These are phyloP conservation scores for Cephus sareptanus DNA, from an alignment of 2,888 invertebrate species.

Conservation along the genomic window DNA sequence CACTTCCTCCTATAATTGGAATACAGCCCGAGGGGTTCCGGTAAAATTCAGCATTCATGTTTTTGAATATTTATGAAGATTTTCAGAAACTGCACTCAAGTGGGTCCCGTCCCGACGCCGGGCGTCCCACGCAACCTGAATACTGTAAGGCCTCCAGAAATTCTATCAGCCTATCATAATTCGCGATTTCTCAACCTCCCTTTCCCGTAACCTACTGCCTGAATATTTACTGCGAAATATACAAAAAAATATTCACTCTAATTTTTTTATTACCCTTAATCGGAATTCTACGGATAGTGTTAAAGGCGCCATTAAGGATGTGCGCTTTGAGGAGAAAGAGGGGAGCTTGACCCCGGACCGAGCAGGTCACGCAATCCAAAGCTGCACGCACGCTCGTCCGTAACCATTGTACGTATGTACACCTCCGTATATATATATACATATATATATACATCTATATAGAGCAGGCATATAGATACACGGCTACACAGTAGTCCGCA, in stretches of 20 bases:
- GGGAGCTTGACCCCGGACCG: slow-evolving; percentile 31
- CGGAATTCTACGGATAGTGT: neutral
- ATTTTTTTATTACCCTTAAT: neutral
- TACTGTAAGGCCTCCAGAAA: neutral
- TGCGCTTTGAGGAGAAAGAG: neutral
- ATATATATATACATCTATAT: neutral
- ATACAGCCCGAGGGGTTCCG: neutral
- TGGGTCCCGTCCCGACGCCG: slow-evolving; percentile 23
- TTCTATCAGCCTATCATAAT: neutral
- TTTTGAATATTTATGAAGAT: slow-evolving; percentile 33
- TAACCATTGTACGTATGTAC: too few relatives aligned
- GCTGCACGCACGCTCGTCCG: slow-evolving; percentile 17
- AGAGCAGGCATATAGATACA: neutral
- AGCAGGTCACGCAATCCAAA: slow-evolving; percentile 34
- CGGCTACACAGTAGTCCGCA: neutral
- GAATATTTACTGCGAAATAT: neutral
- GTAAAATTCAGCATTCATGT: slow-evolving; percentile 9
- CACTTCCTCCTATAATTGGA: neutral
- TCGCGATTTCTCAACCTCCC: neutral
- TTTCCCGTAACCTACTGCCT: neutral
- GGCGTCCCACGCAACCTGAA: neutral
- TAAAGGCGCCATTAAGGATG: neutral
- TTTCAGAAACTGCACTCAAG: slow-evolving; percentile 15
- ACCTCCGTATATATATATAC: too few relatives aligned
- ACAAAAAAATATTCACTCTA: neutral